Conservation (phyloP, 1,140 invertebrate species). For the Pectinophora gossypiella region DNA sequence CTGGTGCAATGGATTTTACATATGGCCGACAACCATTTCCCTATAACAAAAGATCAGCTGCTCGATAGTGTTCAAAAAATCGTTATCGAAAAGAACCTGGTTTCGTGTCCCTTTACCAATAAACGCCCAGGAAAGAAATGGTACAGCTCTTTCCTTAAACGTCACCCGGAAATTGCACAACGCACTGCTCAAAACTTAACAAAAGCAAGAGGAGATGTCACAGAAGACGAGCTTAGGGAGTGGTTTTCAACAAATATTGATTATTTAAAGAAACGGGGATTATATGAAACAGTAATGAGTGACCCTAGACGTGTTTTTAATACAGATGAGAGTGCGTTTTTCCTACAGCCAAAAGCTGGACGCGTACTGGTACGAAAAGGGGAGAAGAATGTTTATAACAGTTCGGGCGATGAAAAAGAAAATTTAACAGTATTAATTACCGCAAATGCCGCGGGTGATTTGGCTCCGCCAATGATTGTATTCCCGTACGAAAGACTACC, state of each 20-base stretch:
- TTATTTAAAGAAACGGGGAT: too few relatives aligned
- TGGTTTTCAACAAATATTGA: too few relatives aligned
- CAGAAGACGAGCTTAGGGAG: slow-evolving; percentile 18
- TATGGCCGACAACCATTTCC: slow-evolving; percentile 46
- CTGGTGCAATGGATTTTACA: slow-evolving; percentile 38
- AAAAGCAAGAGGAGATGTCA: slow-evolving; percentile 24
- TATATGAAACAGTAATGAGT: too few relatives aligned
- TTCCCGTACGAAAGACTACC: slow-evolving; percentile 10
- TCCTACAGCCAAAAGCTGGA: not conserved
- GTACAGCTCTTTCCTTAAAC: slow-evolving; percentile 28
- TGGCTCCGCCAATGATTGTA: slow-evolving; percentile 11
- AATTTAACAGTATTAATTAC: slow-evolving; percentile 10
- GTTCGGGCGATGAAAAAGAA: slow-evolving; percentile 10
- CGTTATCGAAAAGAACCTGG: slow-evolving; percentile 27
- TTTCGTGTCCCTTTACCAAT: slow-evolving; percentile 38
- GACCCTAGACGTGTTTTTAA: slow-evolving; percentile 5
- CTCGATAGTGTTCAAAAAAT: slow-evolving; percentile 44
- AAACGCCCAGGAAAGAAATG: slow-evolving; percentile 31
- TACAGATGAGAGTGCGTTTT: slow-evolving; percentile 5
- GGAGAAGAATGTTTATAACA: slow-evolving; percentile 6
- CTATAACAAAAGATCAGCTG: slow-evolving; percentile 43
- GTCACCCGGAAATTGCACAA: slow-evolving; percentile 26
- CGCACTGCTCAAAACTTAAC: slow-evolving; percentile 35
- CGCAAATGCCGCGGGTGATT: slow-evolving; percentile 7
- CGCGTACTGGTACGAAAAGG: not conserved